These are phyloP conservation scores for Nomada ruficornis DNA, from an alignment of 2,888 invertebrate species.

Conservation along the genomic window DNA sequence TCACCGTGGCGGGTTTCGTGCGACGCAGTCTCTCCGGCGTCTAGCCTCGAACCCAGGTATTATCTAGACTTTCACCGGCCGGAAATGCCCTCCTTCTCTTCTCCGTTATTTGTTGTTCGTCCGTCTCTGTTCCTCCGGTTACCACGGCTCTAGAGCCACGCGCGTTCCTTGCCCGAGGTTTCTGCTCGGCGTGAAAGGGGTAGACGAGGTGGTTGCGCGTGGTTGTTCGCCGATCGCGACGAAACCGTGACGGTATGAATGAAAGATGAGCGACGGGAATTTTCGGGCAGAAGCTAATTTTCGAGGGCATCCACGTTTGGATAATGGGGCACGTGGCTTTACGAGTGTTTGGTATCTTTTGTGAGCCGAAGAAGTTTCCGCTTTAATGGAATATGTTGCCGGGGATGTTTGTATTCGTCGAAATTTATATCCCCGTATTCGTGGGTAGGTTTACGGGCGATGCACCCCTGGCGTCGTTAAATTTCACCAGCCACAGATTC, in stretches of 20 bases:
- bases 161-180: background rate
- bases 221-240: background rate
- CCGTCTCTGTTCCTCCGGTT: conserved; percentile 35
- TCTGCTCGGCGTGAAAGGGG: conserved; percentile 5
- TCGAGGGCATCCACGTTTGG: background rate
- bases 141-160: background rate
- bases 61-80: conserved; percentile 78
- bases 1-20: conserved; percentile 64
- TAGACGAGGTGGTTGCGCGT: background rate
- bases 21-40: conserved; percentile 79
- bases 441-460: no score
- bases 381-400: no score
- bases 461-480: no score
- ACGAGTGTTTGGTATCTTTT: no score
- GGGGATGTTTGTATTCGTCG: no score
- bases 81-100: conserved; percentile 67
- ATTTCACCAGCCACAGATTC: no score
- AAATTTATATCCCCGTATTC: no score
- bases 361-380: no score
- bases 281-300: background rate
- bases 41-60: conserved; percentile 76
- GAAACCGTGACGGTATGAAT: conserved; percentile 12
- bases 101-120: conserved; percentile 64
- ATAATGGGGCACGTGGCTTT: no score
- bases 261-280: conserved; percentile 10